These are phyloP conservation scores for Dendronephthya gigantea DNA, from an alignment of 64 coral and sea anemone genomes.

Conservation along the genomic window DNA sequence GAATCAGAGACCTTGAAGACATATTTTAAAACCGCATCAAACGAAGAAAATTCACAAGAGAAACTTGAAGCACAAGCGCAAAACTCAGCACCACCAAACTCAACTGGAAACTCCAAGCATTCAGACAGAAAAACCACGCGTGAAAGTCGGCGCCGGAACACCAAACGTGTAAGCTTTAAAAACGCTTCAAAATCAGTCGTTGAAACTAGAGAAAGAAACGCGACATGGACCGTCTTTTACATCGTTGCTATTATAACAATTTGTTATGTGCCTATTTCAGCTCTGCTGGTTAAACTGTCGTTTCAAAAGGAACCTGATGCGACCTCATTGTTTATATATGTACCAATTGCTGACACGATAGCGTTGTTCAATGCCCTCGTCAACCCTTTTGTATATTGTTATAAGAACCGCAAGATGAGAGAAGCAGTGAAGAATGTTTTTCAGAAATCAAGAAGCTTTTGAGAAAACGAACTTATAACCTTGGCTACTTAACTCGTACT, in stretches of 20 bases:
- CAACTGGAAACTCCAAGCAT: neutral
- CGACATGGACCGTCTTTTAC: neutral
- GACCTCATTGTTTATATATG: neutral
- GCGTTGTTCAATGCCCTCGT: neutral
- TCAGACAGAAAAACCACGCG: neutral
- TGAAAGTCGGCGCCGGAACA: neutral
- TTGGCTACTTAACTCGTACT: neutral
- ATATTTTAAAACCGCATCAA: too few species aligned
- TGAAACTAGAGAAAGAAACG: neutral
- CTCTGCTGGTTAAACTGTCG: neutral
- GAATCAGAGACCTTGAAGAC: too few species aligned
- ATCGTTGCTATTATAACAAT: neutral
- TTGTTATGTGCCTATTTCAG: neutral
- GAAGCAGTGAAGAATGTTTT: neutral
- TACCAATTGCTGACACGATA: neutral
- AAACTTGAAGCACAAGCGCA: too few species aligned
- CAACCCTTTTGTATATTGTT: constrained; percentile 5
- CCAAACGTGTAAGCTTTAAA: neutral
- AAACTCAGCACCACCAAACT: too few species aligned
- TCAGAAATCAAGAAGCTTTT: neutral
- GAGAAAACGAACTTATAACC: neutral
- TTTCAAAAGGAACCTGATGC: neutral
- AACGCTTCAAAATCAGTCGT: neutral
- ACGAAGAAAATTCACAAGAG: too few species aligned
- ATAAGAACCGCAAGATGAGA: neutral